phyloP scores from a whole-genome alignment of 2,797 vertebrate genomes.

The Cyclopterus lumpus region DNA sequence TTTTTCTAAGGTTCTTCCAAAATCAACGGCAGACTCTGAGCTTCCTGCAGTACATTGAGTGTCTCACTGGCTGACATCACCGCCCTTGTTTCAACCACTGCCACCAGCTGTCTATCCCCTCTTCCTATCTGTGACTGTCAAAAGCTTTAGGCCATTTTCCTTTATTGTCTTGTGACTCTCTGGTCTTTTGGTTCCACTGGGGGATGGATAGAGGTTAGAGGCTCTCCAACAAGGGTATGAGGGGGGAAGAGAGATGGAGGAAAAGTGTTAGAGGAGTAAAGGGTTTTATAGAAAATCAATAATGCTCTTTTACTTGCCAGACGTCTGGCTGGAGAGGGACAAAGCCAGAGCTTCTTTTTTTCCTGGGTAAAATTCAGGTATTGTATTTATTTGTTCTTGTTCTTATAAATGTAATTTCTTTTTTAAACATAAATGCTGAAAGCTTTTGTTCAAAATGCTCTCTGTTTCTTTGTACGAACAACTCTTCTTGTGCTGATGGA shows the following conservation, averaged over 20 bases:
- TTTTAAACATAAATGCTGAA: constrained; percentile 29
- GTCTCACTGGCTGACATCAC: constrained; percentile 34
- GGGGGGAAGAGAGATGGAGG: constrained; percentile 13
- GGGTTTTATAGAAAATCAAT: constrained; percentile 71
- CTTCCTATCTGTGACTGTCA: constrained; percentile 22
- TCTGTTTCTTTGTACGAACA: constrained; percentile 15
- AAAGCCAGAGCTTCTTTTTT: constrained; percentile 12
- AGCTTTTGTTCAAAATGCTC: constrained; percentile 16
- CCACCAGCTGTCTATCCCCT: constrained; percentile 24
- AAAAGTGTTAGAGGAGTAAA: constrained; percentile 33
- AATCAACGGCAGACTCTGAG: constrained; percentile 50
- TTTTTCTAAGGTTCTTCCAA: constrained; percentile 57
- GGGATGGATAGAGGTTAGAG: constrained; percentile 39
- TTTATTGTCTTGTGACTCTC: constrained; percentile 40
- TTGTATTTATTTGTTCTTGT: constrained; percentile 37
- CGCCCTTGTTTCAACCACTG: constrained; percentile 22
- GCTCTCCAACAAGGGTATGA: constrained; percentile 21
- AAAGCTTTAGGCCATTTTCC: constrained; percentile 24
- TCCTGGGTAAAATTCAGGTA: constrained; percentile 11
- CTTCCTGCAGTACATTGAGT: constrained; percentile 25
- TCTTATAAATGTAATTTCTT: constrained; percentile 31
- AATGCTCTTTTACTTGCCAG: constrained; percentile 55
- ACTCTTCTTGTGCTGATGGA: constrained; percentile 16
- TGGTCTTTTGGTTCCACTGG: constrained; percentile 18
- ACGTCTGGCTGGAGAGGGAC: constrained; percentile 17